Evolutionary conservation across 2,113 vertebrate genomes (phyloP), one percentile per base, ranked within the genome.

Genomic region (Mirza zaza): DNA sequence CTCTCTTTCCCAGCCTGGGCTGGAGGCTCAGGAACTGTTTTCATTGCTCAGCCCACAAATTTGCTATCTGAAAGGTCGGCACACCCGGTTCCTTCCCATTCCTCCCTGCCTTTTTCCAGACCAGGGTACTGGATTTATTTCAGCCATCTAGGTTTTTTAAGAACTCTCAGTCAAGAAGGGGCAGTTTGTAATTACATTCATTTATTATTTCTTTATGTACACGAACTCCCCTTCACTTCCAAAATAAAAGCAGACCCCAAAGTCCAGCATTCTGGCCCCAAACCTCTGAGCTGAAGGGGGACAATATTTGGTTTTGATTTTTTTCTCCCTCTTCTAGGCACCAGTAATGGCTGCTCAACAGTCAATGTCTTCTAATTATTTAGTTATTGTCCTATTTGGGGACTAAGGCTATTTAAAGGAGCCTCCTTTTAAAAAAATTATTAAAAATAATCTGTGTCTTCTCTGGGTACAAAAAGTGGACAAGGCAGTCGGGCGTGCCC

Each of bases 161-260:
- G 67, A 89, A 96, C 63, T 91, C 73, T 87, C 32, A 70, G 45
- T 45, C 5, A 3, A 61, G 88, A 92, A 90, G 50, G 27, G 15
- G 36, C 0, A 2, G 17, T 75, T 88, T 81, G 29, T 82, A 88
- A 88, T 95, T 77, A 50, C 8, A 59, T 12, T 21, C 27, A 70
- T 14, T 92, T 92, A 55, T 90, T 89, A 50, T 96, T 94, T 91
- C 65, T 96, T 73, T 52, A 73, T 79, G 77, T 29, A 73, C 39
- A 71, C 2, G 0, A 20, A 79, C 36, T 57, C 34, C 48, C 20
- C 90, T 95, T 95, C 61, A 65, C 57, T 71, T 90, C 27, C 50
- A 83, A 93, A 97, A 92, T 90, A 95, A 90, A 96, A 96, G 15
- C 76, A 77, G 65, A 94, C 42, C 71, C 57, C 65, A 84, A 77